These are phyloP conservation scores for Limonius californicus DNA, from an alignment of 1,140 invertebrate genomes.

Conservation along the genomic window DNA sequence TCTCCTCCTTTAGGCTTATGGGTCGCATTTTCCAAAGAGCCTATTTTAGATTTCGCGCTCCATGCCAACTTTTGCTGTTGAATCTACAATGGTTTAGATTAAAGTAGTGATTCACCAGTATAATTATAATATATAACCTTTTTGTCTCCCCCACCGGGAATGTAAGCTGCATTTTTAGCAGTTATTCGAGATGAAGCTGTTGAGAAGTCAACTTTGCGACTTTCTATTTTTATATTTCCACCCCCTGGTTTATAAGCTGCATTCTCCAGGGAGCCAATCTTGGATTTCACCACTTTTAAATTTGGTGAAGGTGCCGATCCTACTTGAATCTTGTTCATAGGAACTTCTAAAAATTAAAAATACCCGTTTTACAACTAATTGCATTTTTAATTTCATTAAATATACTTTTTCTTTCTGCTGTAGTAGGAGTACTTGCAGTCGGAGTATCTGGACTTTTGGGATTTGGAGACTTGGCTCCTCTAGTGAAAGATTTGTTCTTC, in stretches of 20 bases:
- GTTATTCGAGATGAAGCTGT: slow-evolving; percentile 79
- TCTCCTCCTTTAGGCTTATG: slow-evolving; percentile 90
- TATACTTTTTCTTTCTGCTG: slow-evolving; percentile 72
- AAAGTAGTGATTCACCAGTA: too few relatives aligned
- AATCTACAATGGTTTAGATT: too few relatives aligned
- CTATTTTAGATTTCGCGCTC: slow-evolving; percentile 91
- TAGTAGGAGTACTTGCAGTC: slow-evolving; percentile 48
- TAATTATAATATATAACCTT: slow-evolving; percentile 68
- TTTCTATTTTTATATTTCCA: slow-evolving; percentile 85
- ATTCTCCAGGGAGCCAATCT: slow-evolving; percentile 93
- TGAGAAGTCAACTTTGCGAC: slow-evolving; percentile 79
- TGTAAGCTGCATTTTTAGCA: slow-evolving; percentile 88
- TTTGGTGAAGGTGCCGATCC: slow-evolving; percentile 87
- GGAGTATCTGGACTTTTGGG: slow-evolving; percentile 61
- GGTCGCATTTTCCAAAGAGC: slow-evolving; percentile 88
- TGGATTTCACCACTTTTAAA: slow-evolving; percentile 84
- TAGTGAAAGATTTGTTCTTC: slow-evolving; percentile 54
- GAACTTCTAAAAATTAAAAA: slow-evolving; percentile 59
- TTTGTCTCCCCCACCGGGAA: slow-evolving; percentile 84
- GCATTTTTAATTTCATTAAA: background rate
- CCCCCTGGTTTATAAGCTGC: slow-evolving; percentile 87
- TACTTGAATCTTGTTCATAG: slow-evolving; percentile 92
- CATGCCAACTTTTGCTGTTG: slow-evolving; percentile 82
- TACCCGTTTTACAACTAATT: background rate
- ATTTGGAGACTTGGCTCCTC: slow-evolving; percentile 56